Evolutionary conservation across 2,797 vertebrate species (phyloP).

Genomic region (Megaceryle alcyon): DNA sequence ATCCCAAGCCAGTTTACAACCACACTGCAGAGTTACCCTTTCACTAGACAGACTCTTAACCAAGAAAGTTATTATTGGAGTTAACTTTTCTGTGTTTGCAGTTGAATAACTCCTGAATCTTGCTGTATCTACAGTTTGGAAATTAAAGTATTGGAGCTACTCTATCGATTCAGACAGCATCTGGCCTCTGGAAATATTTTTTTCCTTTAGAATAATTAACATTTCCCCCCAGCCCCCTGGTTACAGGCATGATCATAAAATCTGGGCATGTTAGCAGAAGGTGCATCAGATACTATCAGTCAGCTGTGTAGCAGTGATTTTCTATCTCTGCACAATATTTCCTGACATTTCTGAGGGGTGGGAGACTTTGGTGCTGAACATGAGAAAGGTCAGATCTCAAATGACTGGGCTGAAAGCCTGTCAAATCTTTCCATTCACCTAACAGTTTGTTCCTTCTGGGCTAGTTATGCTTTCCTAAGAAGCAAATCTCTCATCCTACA

Average conservation of each 20-base stretch:
- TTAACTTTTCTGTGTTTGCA: neutral
- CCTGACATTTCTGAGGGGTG: neutral
- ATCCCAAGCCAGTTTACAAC: neutral
- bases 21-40: neutral
- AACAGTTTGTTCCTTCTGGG: neutral
- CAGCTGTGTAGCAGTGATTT: neutral
- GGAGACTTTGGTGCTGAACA: neutral
- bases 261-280: neutral
- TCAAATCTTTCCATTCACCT: neutral
- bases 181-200: constrained; percentile 30
- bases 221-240: neutral
- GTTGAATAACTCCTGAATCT: neutral
- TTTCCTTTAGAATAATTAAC: constrained; percentile 53
- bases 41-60: neutral
- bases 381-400: neutral
- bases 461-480: neutral
- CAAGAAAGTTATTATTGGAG: neutral
- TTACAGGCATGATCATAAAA: constrained; percentile 7
- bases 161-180: constrained; percentile 39
- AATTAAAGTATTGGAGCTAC: constrained; percentile 22
- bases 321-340: neutral
- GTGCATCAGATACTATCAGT: neutral
- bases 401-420: neutral
- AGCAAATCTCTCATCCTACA: neutral
- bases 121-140: neutral